These are phyloP conservation scores for Ruditapes philippinarum DNA, from an alignment of 1,140 invertebrate species.

Conservation along the genomic window DNA sequence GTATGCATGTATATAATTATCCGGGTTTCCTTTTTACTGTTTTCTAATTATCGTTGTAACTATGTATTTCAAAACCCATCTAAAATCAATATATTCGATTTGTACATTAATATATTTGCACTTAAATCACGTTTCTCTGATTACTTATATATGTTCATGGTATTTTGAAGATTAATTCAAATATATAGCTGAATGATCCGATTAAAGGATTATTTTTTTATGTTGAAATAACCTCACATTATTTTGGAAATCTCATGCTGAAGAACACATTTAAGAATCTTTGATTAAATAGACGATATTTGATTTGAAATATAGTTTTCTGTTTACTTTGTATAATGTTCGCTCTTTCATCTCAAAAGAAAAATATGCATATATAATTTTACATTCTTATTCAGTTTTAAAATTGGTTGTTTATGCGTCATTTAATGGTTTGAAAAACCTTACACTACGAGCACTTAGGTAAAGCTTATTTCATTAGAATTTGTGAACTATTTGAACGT, in stretches of 20 bases:
- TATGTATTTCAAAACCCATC: too few relatives aligned
- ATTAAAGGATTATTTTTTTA: conserved; percentile 9
- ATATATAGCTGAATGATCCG: not conserved
- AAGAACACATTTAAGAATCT: not conserved
- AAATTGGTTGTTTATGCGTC: too few relatives aligned
- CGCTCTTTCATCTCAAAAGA: not conserved
- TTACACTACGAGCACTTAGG: too few relatives aligned
- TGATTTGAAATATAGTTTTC: not conserved
- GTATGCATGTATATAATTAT: too few relatives aligned
- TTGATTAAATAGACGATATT: not conserved
- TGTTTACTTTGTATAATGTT: not conserved
- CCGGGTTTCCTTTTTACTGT: too few relatives aligned
- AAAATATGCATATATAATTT: not conserved
- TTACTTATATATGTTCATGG: not conserved
- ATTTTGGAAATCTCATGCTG: not conserved
- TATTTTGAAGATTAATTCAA: not conserved
- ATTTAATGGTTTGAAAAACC: too few relatives aligned
- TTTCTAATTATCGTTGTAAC: too few relatives aligned
- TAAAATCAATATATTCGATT: not conserved
- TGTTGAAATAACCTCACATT: not conserved
- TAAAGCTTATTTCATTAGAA: too few relatives aligned
- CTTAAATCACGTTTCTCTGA: not conserved
- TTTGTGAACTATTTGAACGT: too few relatives aligned
- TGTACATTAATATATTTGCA: not conserved
- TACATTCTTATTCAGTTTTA: too few relatives aligned